phyloP scores from a whole-genome alignment of 2,797 vertebrate genomes.

The Etheostoma nigrum region DNA sequence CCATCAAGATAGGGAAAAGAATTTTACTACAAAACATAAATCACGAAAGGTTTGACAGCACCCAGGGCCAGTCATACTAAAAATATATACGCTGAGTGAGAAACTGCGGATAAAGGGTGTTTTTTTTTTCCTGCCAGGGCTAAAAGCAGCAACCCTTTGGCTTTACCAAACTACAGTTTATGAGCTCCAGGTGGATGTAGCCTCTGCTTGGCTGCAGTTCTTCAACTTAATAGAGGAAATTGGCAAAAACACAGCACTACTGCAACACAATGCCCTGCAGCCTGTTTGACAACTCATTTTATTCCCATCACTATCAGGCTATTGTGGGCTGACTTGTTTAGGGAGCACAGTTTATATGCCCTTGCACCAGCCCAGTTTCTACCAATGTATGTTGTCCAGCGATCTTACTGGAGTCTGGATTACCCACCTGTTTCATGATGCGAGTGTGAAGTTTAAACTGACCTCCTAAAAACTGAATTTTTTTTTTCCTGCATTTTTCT shows the following conservation, averaged over 20 bases:
- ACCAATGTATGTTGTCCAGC: neutral
- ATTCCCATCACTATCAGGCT: conserved; percentile 45
- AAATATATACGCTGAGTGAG: neutral
- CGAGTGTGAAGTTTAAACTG: conserved; percentile 45
- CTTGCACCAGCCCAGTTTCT: neutral
- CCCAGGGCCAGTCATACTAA: neutral
- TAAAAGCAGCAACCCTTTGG: conserved; percentile 38
- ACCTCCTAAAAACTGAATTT: conserved; percentile 53
- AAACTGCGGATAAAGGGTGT: conserved; percentile 6
- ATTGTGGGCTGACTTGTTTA: conserved; percentile 42
- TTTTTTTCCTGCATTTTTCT: conserved; percentile 73
- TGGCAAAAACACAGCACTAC: conserved; percentile 25
- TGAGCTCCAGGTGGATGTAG: conserved; percentile 39
- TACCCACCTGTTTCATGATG: conserved; percentile 31
- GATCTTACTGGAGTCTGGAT: neutral
- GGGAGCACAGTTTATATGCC: conserved; percentile 17
- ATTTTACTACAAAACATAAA: conserved; percentile 18
- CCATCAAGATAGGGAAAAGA: conserved; percentile 40
- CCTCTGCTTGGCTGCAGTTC: conserved; percentile 41
- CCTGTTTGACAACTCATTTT: conserved; percentile 56
- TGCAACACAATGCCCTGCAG: conserved; percentile 46
- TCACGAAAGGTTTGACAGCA: conserved; percentile 6
- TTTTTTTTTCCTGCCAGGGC: conserved; percentile 11
- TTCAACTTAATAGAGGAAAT: conserved; percentile 51
- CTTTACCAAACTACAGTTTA: conserved; percentile 55